phyloP scores from a whole-genome alignment of 2,888 invertebrate genomes.

The Cerastis rubricosa region DNA sequence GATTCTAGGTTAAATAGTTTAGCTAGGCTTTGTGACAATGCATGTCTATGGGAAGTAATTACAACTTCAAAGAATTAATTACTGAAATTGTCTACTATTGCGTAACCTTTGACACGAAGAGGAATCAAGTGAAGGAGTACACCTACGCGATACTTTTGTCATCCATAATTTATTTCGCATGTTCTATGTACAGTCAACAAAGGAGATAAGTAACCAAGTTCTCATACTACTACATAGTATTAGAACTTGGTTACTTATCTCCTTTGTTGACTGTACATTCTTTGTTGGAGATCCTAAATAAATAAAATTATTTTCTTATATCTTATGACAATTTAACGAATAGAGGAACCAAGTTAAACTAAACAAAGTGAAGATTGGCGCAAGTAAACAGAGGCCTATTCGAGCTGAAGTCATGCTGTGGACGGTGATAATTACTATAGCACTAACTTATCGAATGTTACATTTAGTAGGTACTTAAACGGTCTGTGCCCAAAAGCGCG shows the following conservation, averaged over 20 bases:
- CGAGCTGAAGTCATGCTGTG: background rate
- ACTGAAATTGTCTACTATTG: background rate
- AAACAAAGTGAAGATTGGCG: background rate
- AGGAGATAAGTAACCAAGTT: too few species aligned
- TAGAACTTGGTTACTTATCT: too few species aligned
- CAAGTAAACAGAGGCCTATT: background rate
- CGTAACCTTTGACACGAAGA: background rate
- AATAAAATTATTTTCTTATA: background rate
- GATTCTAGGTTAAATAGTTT: background rate
- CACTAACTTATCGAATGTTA: too few species aligned
- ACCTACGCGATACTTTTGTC: too few species aligned
- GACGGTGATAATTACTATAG: too few species aligned
- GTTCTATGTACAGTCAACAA: too few species aligned
- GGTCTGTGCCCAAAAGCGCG: background rate
- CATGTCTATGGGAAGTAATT: background rate
- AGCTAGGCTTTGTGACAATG: background rate
- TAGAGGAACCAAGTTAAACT: background rate
- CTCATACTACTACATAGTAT: too few species aligned
- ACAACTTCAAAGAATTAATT: background rate
- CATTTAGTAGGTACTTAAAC: too few species aligned
- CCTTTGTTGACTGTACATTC: too few species aligned
- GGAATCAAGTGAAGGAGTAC: too few species aligned
- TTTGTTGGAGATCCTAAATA: too few species aligned
- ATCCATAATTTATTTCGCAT: too few species aligned
- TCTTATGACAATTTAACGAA: background rate